These are phyloP conservation scores for Baronia brevicornis DNA, from an alignment of 2,888 invertebrate species.

Conservation along the genomic window DNA sequence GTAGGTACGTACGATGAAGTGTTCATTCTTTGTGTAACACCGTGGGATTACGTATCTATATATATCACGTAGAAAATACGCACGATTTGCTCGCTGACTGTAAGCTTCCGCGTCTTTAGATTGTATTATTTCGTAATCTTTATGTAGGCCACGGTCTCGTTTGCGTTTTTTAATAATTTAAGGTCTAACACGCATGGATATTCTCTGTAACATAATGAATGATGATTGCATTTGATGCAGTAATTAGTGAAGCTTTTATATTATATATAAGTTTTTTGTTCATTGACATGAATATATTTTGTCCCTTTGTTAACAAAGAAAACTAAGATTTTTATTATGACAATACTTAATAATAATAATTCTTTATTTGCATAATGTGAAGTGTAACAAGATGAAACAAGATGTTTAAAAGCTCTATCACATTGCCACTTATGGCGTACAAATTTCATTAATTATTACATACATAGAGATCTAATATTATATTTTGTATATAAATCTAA, in stretches of 20 bases:
- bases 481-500: no score
- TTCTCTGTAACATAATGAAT: constrained; percentile 23
- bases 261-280: constrained; percentile 9
- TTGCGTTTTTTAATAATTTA: constrained; percentile 50
- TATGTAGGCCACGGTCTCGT: constrained; percentile 68
- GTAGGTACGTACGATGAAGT: constrained; percentile 28
- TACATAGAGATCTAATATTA: no score
- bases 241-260: constrained; percentile 7
- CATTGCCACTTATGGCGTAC: no score
- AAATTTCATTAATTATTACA: no score
- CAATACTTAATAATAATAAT: constrained; percentile 18
- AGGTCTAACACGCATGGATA: constrained; percentile 20
- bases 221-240: constrained; percentile 17
- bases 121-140: constrained; percentile 68
- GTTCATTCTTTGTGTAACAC: constrained; percentile 57
- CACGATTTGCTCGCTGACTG: constrained; percentile 44
- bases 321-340: constrained; percentile 16
- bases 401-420: no score
- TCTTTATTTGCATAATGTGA: no score
- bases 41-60: constrained; percentile 57
- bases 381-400: no score
- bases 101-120: constrained; percentile 61
- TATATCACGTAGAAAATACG: constrained; percentile 61
- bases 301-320: constrained; percentile 16
- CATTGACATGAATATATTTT: constrained; percentile 10